Base-by-base conservation (phyloP, 2,113 vertebrate genomes). In the Paedocypris sp. region DNA sequence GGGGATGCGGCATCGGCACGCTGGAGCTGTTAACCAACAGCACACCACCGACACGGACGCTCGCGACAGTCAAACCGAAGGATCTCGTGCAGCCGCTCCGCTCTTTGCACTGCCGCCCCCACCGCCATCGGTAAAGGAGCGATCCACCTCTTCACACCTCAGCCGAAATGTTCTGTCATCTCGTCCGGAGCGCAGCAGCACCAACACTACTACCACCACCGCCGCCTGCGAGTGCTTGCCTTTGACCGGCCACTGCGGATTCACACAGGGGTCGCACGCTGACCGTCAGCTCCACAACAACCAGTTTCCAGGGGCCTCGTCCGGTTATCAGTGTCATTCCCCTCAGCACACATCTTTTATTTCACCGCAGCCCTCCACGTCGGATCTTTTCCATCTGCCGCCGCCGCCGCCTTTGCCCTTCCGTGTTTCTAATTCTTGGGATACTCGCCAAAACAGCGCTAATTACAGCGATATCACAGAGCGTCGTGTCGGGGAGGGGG, bases 291-390 rank as follows among this genome's bases (percentile, higher is more conserved):
- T 68, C 61, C 26, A 36, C 19, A 4, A 49, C 22, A 57, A 75
- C 62, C 78, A 73, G 66, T 73, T 80, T 74, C 75, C 74, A 69
- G 80, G 80, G 80, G 80, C 79, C 75, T 77, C 82, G 56, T 64
- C 54, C 68, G 78, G 68, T 45, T 69, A 57, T 15, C 76, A 69
- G 67, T 76, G 68, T 58, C 74, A 68, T 68, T 65, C 75, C 68
- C 63, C 78, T 6, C 80, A 75, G 68, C 65, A 62, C 69, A 67
- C 67, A 66, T 72, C 67, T 60, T 57, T 58, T 73, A 65, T 71
- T 57, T 63, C 50, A 50, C 80, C 74, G 76, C 83, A 83, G 75
- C 82, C 80, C 82, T 77, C 84, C 79, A 77, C 74, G 64, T 66
- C 72, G 73, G 72, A 32, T 77, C 75, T 58, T n/a, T n/a, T n/a